Percentiles rank a stretch among this genome's conserved stretches.
phyloP scores from a whole-genome alignment of 2,113 vertebrate species.

The Sorex araneus region DNA sequence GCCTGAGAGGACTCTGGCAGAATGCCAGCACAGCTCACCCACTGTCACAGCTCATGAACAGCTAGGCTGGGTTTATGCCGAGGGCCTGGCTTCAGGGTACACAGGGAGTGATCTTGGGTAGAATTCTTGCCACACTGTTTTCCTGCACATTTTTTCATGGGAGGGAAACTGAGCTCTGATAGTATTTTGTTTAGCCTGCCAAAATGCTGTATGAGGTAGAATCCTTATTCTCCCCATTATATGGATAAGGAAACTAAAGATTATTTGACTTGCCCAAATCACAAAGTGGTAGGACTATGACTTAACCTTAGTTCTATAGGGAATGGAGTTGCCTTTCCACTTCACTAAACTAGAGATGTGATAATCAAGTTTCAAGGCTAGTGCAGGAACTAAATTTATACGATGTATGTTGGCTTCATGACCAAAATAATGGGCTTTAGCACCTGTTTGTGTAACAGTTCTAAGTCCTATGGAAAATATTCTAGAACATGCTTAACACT shows the following conservation, averaged over 20 bases:
- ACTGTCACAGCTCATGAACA: slow-evolving; percentile 19
- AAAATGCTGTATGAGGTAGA: not conserved
- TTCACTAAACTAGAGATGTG: slow-evolving; percentile 25
- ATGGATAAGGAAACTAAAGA: not conserved
- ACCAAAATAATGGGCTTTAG: not conserved
- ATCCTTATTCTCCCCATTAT: not conserved
- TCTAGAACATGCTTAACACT: not conserved
- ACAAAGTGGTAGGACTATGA: not conserved
- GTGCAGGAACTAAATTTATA: not conserved
- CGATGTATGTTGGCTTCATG: not conserved
- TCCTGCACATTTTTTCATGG: not conserved
- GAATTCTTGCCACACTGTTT: not conserved
- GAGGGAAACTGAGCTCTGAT: not conserved
- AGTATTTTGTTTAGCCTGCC: not conserved
- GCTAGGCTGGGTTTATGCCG: not conserved
- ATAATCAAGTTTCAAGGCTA: not conserved
- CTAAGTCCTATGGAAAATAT: not conserved
- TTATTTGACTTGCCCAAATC: slow-evolving; percentile 17
- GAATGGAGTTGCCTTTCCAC: not conserved
- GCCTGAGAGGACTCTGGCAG: not conserved
- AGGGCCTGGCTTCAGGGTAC: not conserved
- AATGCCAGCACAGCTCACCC: not conserved
- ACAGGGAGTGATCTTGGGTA: too few relatives aligned
- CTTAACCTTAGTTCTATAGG: not conserved
- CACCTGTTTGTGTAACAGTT: not conserved